phyloP scores from a whole-genome alignment of 1,140 invertebrate species.

The Alviniconcha marisindica region DNA sequence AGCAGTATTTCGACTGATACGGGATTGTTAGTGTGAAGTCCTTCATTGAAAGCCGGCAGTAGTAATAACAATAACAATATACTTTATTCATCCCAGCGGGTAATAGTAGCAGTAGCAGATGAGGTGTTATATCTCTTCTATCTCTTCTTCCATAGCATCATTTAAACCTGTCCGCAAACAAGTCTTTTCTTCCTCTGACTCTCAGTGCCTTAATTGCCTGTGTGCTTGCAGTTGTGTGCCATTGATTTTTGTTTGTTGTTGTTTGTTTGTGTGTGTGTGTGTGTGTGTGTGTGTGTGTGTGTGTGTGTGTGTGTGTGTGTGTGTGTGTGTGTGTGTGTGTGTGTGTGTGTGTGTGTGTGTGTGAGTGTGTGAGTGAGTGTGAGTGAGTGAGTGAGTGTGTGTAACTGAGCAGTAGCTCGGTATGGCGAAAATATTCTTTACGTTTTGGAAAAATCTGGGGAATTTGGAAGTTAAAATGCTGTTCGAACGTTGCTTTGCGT shows the following conservation, averaged over 20 bases:
- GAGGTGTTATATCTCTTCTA: no score
- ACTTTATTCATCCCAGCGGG: no score
- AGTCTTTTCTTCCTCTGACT: no score
- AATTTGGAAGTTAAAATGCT: background rate
- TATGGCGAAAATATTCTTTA: background rate
- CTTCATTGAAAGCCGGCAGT: no score
- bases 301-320: conserved; percentile 13
- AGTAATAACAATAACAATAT: no score
- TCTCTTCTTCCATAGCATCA: no score
- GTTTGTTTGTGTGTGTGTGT: background rate
- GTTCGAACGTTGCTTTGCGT: background rate
- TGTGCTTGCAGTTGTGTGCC: no score
- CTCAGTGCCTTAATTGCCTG: no score
- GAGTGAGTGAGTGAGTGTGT: background rate
- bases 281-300: background rate
- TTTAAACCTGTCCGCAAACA: no score
- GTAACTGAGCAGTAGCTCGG: background rate
- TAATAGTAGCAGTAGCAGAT: no score
- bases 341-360: background rate
- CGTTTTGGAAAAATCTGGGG: background rate
- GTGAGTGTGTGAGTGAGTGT: background rate
- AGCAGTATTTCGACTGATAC: no score
- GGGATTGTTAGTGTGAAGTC: no score
- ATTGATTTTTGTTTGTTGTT: background rate
- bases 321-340: background rate